Conservation (phyloP, 1,140 invertebrate species). For the Lysiphlebus fabarum region DNA sequence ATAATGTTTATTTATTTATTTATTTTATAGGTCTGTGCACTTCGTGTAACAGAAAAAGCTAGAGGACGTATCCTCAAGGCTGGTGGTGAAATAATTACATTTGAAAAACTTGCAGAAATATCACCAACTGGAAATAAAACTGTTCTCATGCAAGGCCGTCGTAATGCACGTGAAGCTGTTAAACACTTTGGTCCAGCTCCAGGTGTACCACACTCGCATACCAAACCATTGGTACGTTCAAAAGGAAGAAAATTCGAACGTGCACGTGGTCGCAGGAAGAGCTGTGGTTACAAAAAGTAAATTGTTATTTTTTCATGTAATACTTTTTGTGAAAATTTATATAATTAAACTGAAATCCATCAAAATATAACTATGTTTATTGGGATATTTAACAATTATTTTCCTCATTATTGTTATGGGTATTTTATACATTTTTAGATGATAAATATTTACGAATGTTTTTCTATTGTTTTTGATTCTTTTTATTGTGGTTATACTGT, state of each 20-base stretch:
- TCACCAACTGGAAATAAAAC: slow-evolving; percentile 92
- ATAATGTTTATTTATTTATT: slow-evolving; percentile 12
- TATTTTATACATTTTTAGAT: no score
- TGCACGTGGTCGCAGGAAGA: slow-evolving; percentile 89
- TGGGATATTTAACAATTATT: no score
- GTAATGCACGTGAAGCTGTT: slow-evolving; percentile 88
- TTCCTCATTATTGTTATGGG: no score
- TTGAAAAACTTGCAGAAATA: slow-evolving; percentile 93
- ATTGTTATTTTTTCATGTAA: slow-evolving; percentile 26
- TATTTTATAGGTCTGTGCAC: slow-evolving; percentile 77
- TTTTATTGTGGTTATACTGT: no score
- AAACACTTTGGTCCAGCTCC: slow-evolving; percentile 97
- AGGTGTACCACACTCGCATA: slow-evolving; percentile 94
- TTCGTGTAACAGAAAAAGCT: slow-evolving; percentile 89
- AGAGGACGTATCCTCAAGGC: slow-evolving; percentile 93
- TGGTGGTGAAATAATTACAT: slow-evolving; percentile 94
- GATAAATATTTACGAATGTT: no score
- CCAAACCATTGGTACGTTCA: slow-evolving; percentile 90
- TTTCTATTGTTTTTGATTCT: no score
- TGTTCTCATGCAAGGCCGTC: slow-evolving; percentile 87
- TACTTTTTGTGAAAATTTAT: no score
- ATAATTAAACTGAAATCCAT: no score
- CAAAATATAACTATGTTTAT: no score
- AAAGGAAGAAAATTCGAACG: slow-evolving; percentile 98
- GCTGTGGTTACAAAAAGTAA: slow-evolving; percentile 98